phyloP scores from a whole-genome alignment of 2,888 invertebrate genomes.

The Rhagophthalmus giganteus region DNA sequence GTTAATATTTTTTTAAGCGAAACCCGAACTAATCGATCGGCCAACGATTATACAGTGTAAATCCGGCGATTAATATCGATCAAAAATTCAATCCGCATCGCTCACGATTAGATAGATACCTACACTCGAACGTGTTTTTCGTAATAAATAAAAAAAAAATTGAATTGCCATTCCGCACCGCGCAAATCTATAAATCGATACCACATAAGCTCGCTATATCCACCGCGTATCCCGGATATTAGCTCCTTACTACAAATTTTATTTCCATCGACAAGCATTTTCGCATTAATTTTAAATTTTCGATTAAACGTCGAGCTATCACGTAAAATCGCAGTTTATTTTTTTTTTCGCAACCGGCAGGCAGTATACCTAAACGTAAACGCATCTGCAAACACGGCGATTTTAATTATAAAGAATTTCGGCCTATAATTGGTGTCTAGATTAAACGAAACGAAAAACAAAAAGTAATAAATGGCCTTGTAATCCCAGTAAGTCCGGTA shows the following conservation, averaged over 20 bases:
- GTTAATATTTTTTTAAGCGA: too few relatives aligned
- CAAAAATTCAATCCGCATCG: too few relatives aligned
- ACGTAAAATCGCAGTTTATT: background rate
- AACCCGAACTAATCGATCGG: too few relatives aligned
- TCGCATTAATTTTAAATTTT: constrained; percentile 8
- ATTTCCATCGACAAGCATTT: constrained; percentile 8
- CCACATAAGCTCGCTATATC: constrained; percentile 4
- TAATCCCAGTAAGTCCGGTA: constrained; percentile 21
- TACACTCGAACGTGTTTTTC: too few relatives aligned
- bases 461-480: constrained; percentile 21
- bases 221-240: constrained; percentile 18
- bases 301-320: background rate
- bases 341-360: constrained; percentile 2
- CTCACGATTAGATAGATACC: too few relatives aligned
- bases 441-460: constrained; percentile 22
- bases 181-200: constrained; percentile 14
- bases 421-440: constrained; percentile 16
- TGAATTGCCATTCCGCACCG: too few relatives aligned
- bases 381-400: constrained; percentile 12
- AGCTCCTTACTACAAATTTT: constrained; percentile 15
- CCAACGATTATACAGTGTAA: too few relatives aligned
- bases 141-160: too few relatives aligned
- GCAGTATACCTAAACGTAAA: too few relatives aligned
- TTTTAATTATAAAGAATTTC: constrained; percentile 23
- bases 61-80: too few relatives aligned